phyloP scores from a whole-genome alignment of 1,140 invertebrate species.

The Drosophila baimaii region DNA sequence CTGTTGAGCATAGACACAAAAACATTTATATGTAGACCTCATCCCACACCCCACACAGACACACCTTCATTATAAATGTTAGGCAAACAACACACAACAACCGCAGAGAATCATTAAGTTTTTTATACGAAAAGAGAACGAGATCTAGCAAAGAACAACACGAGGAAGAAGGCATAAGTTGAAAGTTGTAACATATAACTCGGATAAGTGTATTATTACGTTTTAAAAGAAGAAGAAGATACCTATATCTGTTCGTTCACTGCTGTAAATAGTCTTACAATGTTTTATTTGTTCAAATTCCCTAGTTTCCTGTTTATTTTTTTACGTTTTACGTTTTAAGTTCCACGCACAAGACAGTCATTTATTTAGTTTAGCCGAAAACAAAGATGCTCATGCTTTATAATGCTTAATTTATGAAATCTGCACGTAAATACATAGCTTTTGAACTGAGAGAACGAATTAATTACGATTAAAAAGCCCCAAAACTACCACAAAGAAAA shows the following conservation, averaged over 20 bases:
- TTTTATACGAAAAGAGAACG: constrained; percentile 56
- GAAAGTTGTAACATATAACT: constrained; percentile 70
- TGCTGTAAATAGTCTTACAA: constrained; percentile 73
- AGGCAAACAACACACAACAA: constrained; percentile 30
- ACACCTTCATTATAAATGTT: constrained; percentile 64
- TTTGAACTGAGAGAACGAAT: constrained; percentile 62
- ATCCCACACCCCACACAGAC: constrained; percentile 29
- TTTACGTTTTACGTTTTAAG: constrained; percentile 44
- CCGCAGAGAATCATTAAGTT: constrained; percentile 66
- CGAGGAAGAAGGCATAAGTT: constrained; percentile 39
- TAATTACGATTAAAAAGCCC: constrained; percentile 32
- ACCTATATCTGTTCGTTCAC: constrained; percentile 52
- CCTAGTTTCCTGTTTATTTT: constrained; percentile 36
- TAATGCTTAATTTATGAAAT: constrained; percentile 68
- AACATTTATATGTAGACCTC: constrained; percentile 32
- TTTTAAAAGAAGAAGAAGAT: constrained; percentile 60
- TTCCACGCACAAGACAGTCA: constrained; percentile 79
- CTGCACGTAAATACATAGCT: constrained; percentile 64
- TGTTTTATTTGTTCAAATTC: constrained; percentile 64
- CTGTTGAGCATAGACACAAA: constrained; percentile 36
- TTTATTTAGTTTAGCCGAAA: constrained; percentile 70
- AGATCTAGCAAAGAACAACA: constrained; percentile 46
- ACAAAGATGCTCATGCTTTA: constrained; percentile 76
- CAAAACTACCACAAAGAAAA: constrained; percentile 13
- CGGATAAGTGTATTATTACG: constrained; percentile 73